A percentile compares a stretch with the other conserved stretches of the same genome.
Evolutionary conservation across 1,140 invertebrate genomes (phyloP).

Genomic region (Drosophila albomicans): DNA sequence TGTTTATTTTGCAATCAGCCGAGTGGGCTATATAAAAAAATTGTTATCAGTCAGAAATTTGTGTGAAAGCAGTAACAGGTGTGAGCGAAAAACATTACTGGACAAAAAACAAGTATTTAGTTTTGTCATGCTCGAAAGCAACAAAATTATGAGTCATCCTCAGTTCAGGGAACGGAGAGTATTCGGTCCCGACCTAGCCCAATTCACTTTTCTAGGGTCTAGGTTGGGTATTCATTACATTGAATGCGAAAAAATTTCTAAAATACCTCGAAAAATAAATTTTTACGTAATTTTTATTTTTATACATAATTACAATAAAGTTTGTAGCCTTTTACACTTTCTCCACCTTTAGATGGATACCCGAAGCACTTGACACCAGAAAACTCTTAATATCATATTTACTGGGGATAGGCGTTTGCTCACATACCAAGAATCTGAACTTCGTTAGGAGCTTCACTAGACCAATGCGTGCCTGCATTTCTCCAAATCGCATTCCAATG

Average conservation of each 20-base stretch:
- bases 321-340: conserved; percentile 30
- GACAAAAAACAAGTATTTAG: not conserved
- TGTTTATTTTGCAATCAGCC: not conserved
- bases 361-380: conserved; percentile 58
- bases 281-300: no score
- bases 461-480: conserved; percentile 88
- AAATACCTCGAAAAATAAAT: no score
- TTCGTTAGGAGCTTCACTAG: conserved; percentile 82
- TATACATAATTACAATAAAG: no score
- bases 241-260: not conserved
- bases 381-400: conserved; percentile 47
- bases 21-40: not conserved
- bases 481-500: conserved; percentile 88
- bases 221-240: not conserved
- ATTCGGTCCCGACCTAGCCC: not conserved
- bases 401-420: conserved; percentile 71
- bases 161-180: not conserved
- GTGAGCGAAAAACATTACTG: not conserved
- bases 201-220: not conserved
- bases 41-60: not conserved
- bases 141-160: not conserved
- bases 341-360: conserved; percentile 63
- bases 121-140: conserved; percentile 1
- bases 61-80: not conserved
- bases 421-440: conserved; percentile 75